Conservation (phyloP, 2,797 vertebrate genomes). For the Coreius guichenoti region DNA sequence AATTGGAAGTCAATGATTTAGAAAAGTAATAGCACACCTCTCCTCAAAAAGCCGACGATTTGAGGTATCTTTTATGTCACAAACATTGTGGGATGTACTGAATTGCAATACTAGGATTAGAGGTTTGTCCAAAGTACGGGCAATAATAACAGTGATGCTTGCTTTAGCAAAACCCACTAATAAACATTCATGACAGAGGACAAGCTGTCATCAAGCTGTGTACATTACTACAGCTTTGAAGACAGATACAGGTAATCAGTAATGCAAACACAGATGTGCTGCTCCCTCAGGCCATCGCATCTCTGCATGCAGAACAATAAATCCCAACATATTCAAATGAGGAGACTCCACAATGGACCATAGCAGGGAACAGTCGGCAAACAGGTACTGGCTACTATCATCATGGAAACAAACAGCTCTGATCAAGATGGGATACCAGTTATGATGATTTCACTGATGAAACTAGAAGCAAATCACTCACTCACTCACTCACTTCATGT, state of each 20-base stretch:
- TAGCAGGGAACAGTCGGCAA: neutral
- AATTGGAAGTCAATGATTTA: neutral
- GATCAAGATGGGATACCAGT: constrained; percentile 12
- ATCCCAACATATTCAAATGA: constrained; percentile 17
- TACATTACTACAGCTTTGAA: constrained; percentile 16
- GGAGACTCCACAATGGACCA: constrained; percentile 16
- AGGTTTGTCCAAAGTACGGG: neutral
- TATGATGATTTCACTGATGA: constrained; percentile 34
- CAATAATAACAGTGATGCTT: constrained; percentile 23
- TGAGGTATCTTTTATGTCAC: constrained; percentile 19
- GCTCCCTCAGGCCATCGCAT: constrained; percentile 9
- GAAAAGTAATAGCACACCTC: constrained; percentile 20
- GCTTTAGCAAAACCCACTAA: constrained; percentile 21
- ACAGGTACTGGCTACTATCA: constrained; percentile 20
- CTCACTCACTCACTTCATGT: neutral
- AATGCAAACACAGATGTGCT: neutral
- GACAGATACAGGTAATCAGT: constrained; percentile 29
- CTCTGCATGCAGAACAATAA: neutral
- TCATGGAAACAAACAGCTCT: constrained; percentile 32
- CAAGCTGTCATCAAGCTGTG: constrained; percentile 15
- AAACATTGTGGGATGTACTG: constrained; percentile 18
- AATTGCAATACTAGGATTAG: constrained; percentile 3
- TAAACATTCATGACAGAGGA: constrained; percentile 23
- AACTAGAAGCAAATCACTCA: constrained; percentile 22
- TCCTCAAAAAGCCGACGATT: constrained; percentile 3